Evolutionary conservation across 2,888 invertebrate species (phyloP), one percentile per base, ranked within the genome.

Genomic region (Macrosiphum euphorbiae): DNA sequence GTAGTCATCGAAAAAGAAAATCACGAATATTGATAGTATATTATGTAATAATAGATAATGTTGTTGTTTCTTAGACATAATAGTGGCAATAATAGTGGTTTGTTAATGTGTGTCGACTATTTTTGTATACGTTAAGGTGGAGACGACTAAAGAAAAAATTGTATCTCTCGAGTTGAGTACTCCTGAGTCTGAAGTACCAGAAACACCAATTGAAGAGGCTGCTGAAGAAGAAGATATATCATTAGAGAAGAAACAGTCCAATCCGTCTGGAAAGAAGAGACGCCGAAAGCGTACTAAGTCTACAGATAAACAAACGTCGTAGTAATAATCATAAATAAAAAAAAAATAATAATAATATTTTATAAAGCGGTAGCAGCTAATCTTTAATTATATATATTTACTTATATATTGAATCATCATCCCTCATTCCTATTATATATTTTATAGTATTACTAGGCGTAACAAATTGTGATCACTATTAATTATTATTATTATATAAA

Each of bases 121-220:
- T 88, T 52, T n/a, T 92, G 41, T 88, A 90, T 94, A 67, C 92
- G 94, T 94, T 94, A 96, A 98, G 98, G 98, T 98, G 96, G 98
- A 98, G 97, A 98, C 98, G 94, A 97, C 98, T 95, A 98, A 98
- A 96, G 98, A 98, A 96, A 98, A 98, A 96, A 98, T 98, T 95
- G 98, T 98, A 96, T 98, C 98, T 94, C 96, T 98, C 96, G 98
- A 98, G 96, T 96, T 98, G 28, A 94, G 94, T 90, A 94, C 94
- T 50, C 94, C 94, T 13, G 94, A 94, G 90, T n/a, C 86, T 28
- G 90, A 94, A 94, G 47, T 89, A 5, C 90, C 92, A 7, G 88
- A 92, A n/a, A 85, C 28, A 24, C 78, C 85, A 86, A 52, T 44
- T 87, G 90, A 86, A 86, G 90, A 87, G 26, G 20, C 35, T 24